Evolutionary conservation across 2,797 vertebrate species (phyloP), one percentile per base, ranked within the genome.

Genomic region (Delichon dasypus): DNA sequence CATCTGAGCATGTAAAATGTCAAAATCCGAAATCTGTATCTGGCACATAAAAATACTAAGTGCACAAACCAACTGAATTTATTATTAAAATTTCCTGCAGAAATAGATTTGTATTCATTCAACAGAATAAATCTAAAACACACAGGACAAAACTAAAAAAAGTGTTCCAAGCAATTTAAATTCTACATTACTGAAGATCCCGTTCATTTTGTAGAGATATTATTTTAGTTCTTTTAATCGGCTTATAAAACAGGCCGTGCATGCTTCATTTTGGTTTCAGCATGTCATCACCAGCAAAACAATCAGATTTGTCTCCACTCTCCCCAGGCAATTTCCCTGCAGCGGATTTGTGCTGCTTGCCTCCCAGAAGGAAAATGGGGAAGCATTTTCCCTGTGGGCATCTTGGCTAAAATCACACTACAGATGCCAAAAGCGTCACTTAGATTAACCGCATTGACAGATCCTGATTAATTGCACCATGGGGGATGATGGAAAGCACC

Each of bases 171-270:
- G 21, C 11, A 53, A 48, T 72, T 78, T 14, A 45, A 68, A 36
- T 70, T 72, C 34, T 83, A 0, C 29, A 8, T 45, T 66, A 45
- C n/a, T 45, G 14, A 89, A 71, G 34, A 10, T 84, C 18, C 50
- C 48, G 10, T 32, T 53, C 66, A 4, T 42, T 76, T 76, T 57
- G 15, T 32, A 32, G 19, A 0, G 0, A 19, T 50, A 66, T 29
- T 51, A 54, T 80, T 94, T 85, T 23, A 58, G 4, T 62, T 68
- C 20, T 34, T 89, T 77, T 34, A 90, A 50, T 61, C 44, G 74
- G 29, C 17, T 74, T 13, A 36, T 50, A 15, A 61, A 67, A 45
- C 30, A 88, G 25, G 10, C 9, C 0, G 0, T 51, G 36, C 1
- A 1, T 48, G 27, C 25, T 66, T 75, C 66, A 22, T 47, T 44